Evolutionary conservation across 2,888 invertebrate species (phyloP), one percentile per base, ranked within the genome.

Genomic region (Parnassius orleans): DNA sequence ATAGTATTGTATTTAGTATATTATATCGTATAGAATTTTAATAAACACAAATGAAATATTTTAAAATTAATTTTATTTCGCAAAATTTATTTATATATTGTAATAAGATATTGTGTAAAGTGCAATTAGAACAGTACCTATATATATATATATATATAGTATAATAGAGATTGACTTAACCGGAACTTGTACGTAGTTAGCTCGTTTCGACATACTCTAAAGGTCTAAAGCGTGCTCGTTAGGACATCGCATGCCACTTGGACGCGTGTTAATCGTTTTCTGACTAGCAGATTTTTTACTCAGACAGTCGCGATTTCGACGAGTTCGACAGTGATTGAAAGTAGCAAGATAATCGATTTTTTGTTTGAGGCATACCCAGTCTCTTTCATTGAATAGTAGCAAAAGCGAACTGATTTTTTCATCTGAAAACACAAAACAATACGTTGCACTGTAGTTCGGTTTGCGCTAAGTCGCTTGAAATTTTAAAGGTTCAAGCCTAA

Each of bases 261-360:
- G 33, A 59, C 69, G 69, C 68, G 74, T 72, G 77, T 77, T 85
- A 84, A 84, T 84, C 79, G 76, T 71, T 71, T 74, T 73, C 82
- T 82, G 84, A 84, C 83, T 78, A 68, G 79, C 76, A 68, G 65
- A 70, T 85, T 88, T 86, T 87, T 86, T 86, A 76, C 72, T 72
- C 64, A 53, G 48, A 64, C 63, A 71, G 74, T 76, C 73, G 72
- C 76, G 76, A 75, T 76, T 73, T 65, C 60, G 65, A 69, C 76
- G 76, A 74, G 75, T 73, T 66, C 58, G 66, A 69, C 65, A 60
- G 53, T 66, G 68, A 64, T 66, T 65, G 62, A 71, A 63, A 66
- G 65, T 63, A 66, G 19, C 44, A 41, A 11, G 43, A 53, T 55
- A 60, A 62, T 51, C 52, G 57, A 58, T 62, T 64, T 66, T 56